Evolutionary conservation across 2,797 vertebrate genomes (phyloP).

Genomic region (Argentina silus): DNA sequence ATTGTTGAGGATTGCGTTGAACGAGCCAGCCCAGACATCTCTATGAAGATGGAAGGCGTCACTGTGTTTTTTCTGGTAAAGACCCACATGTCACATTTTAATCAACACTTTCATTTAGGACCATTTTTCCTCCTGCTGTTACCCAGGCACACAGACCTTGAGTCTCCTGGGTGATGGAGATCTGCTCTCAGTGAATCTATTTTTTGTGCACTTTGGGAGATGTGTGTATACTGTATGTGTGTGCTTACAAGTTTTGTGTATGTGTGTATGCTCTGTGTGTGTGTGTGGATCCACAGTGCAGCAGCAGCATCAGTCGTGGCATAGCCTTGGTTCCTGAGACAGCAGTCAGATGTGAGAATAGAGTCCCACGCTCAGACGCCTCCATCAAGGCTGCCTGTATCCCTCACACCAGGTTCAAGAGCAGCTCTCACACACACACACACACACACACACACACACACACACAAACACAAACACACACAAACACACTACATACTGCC

Average conservation of each 20-base stretch:
- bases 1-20: too few relatives aligned
- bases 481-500: background rate
- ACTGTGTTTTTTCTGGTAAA: slow-evolving; percentile 54
- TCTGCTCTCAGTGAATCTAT: slow-evolving; percentile 40
- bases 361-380: slow-evolving; percentile 3
- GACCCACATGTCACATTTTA: slow-evolving; percentile 74
- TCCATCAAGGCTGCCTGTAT: slow-evolving; percentile 25
- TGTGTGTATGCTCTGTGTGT: slow-evolving; percentile 8
- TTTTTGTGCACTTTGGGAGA: slow-evolving; percentile 12
- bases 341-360: background rate
- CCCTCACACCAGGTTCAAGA: slow-evolving; percentile 17
- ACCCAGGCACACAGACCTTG: slow-evolving; percentile 72
- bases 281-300: slow-evolving; percentile 11
- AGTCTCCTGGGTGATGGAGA: slow-evolving; percentile 73
- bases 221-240: slow-evolving; percentile 19
- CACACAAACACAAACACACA: slow-evolving; percentile 3
- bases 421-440: slow-evolving; percentile 15
- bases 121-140: slow-evolving; percentile 62
- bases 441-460: background rate
- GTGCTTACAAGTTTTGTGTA: slow-evolving; percentile 12
- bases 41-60: slow-evolving; percentile 71
- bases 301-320: slow-evolving; percentile 14
- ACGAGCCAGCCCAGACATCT: background rate
- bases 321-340: slow-evolving; percentile 20
- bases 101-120: slow-evolving; percentile 76